These are phyloP conservation scores for Siderastrea radians DNA, from an alignment of 92 coral and sea anemone genomes.

Conservation along the genomic window DNA sequence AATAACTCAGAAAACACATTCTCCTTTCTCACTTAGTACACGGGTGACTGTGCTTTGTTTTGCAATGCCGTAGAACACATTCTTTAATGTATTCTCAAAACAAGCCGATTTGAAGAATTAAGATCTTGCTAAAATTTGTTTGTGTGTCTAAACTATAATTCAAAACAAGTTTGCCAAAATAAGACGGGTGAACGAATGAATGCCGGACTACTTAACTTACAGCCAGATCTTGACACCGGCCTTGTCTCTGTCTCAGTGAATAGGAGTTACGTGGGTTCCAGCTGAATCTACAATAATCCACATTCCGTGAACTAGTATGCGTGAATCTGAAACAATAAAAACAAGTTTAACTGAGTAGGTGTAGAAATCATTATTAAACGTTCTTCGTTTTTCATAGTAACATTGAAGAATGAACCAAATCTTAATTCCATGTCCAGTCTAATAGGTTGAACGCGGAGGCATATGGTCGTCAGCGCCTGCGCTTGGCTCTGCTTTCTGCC, in stretches of 20 bases:
- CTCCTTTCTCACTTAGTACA: not conserved
- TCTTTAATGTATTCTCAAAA: not conserved
- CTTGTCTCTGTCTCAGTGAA: not conserved
- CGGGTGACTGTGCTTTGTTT: not conserved
- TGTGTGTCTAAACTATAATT: not conserved
- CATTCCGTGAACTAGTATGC: not conserved
- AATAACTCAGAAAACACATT: not conserved
- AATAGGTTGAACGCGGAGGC: too few relatives aligned
- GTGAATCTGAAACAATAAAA: not conserved
- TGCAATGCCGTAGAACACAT: not conserved
- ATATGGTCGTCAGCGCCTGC: too few relatives aligned
- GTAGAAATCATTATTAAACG: too few relatives aligned
- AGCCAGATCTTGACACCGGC: not conserved
- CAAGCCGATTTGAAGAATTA: not conserved
- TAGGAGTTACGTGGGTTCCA: slow-evolving; percentile 6
- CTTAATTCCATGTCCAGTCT: too few relatives aligned
- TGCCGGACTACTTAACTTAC: not conserved
- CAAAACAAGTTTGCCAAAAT: too few relatives aligned
- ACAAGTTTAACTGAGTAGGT: not conserved
- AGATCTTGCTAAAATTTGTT: not conserved
- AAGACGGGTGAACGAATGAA: too few relatives aligned
- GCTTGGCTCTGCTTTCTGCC: too few relatives aligned
- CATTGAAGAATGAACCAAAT: too few relatives aligned
- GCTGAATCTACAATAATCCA: not conserved
- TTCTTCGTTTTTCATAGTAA: too few relatives aligned